A percentile compares a stretch with the other conserved stretches of the same genome.
Evolutionary conservation across 2,113 vertebrate species (phyloP).

Genomic region (Manacus vitellinus): DNA sequence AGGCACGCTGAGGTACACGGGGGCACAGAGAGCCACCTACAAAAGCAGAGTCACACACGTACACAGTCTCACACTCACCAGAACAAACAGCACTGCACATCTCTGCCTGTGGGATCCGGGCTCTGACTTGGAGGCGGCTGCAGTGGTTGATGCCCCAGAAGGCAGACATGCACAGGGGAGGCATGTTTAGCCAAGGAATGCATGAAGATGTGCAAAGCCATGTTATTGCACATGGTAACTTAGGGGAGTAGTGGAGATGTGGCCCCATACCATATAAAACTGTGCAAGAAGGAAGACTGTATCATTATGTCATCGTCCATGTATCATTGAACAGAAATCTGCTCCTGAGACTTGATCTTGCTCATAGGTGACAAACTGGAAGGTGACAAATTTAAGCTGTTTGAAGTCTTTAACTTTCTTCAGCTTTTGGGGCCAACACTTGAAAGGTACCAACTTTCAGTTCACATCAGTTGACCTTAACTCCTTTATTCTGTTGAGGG

Average conservation of each 20-base stretch:
- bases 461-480: background rate
- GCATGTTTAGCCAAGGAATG: background rate
- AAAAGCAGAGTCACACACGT: fast-evolving
- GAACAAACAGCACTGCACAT: background rate
- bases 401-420: background rate
- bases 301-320: background rate
- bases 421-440: background rate
- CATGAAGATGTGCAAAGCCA: fast-evolving
- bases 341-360: background rate
- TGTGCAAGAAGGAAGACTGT: background rate
- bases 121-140: background rate
- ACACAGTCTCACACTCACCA: too few relatives aligned
- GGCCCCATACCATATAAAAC: background rate
- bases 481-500: background rate
- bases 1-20: fast-evolving
- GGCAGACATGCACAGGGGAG: background rate
- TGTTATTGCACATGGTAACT: fast-evolving
- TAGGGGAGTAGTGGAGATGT: background rate
- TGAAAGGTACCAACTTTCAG: background rate
- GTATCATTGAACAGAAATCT: background rate
- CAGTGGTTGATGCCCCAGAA: fast-evolving
- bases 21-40: background rate
- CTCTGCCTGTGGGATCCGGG: fast-evolving
- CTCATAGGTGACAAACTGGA: background rate
- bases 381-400: background rate